A percentile compares a stretch with the other conserved stretches of the same genome.
These are phyloP conservation scores for Drosophila nasuta DNA, from an alignment of 1,140 invertebrate species.

Conservation along the genomic window DNA sequence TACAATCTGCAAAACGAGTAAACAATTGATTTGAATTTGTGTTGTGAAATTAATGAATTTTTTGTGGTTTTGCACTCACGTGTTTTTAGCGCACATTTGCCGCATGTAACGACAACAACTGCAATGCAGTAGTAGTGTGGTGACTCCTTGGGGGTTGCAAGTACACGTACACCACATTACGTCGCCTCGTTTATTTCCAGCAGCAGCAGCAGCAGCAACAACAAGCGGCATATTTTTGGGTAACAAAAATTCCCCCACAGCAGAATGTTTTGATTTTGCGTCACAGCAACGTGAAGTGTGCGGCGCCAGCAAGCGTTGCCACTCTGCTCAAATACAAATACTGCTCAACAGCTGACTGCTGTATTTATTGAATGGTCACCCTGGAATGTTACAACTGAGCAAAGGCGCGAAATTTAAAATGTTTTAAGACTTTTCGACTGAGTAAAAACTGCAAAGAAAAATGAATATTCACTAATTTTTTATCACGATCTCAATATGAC, in stretches of 20 bases:
- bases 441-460: no score
- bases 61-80: constrained; percentile 42
- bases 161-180: constrained; percentile 48
- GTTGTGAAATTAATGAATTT: constrained; percentile 14
- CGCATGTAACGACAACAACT: constrained; percentile 52
- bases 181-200: constrained; percentile 12
- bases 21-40: constrained; percentile 4
- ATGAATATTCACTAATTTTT: no score
- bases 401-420: not conserved
- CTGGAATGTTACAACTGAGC: not conserved
- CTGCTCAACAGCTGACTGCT: constrained; percentile 1
- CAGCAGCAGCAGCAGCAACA: constrained; percentile 29
- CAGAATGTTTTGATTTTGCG: constrained; percentile 44
- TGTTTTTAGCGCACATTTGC: constrained; percentile 30
- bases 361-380: constrained; percentile 3
- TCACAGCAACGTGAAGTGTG: constrained; percentile 26
- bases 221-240: constrained; percentile 50
- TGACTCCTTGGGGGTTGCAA: constrained; percentile 49
- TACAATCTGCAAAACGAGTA: not conserved
- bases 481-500: no score
- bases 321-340: not conserved
- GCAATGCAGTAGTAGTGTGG: constrained; percentile 43
- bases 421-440: no score
- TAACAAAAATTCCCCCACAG: constrained; percentile 13
- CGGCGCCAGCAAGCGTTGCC: constrained; percentile 1